Base-by-base conservation (phyloP, 1,140 invertebrate genomes). In the Melitaea cinxia region DNA sequence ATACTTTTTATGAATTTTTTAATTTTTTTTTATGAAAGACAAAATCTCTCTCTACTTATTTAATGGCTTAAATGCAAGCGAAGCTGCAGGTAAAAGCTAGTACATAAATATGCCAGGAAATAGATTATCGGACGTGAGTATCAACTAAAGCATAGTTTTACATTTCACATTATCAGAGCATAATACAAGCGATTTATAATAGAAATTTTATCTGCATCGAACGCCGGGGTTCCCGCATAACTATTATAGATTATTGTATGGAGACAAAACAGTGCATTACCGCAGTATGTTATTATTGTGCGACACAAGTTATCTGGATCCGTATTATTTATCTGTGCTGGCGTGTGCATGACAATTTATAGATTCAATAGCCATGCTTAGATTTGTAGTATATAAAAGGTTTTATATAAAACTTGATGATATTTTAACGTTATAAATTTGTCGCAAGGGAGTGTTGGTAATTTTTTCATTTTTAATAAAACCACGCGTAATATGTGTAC, bases 281-380 rank as follows among this genome's bases (percentile, higher is more conserved):
- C 59, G 42, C 77, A 82, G 85, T 83, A 85, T 81, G 81, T 87
- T 87, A 85, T 85, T 85, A 84, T 83, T 80, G 72, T 74, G 73
- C 72, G 80, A 80, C 78, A 77, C 75, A 80, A 79, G 56, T 78
- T 85, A 84, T 84, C 85, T 80, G 82, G 50, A 83, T 82, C 72
- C 63, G 75, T 77, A 82, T 83, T 82, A 83, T 87, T 88, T 88
- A 88, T 85, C 82, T 78, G 77, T 64, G 53, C 52, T 65, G 75
- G 76, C 75, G 78, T 86, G 77, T 80, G 82, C 82, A 87, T 84
- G 82, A 83, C 85, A 81, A 86, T 88, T 86, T 83, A 82, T 80
- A 83, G 75, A 86, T 85, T 78, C 78, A 80, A 81, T 76, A 75
- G 72, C 70, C 78, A 83, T 79, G 80, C 78, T 80, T 78, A 78